Conservation (phyloP, 2,888 invertebrate species). For the Arrhopalites spinosus region DNA sequence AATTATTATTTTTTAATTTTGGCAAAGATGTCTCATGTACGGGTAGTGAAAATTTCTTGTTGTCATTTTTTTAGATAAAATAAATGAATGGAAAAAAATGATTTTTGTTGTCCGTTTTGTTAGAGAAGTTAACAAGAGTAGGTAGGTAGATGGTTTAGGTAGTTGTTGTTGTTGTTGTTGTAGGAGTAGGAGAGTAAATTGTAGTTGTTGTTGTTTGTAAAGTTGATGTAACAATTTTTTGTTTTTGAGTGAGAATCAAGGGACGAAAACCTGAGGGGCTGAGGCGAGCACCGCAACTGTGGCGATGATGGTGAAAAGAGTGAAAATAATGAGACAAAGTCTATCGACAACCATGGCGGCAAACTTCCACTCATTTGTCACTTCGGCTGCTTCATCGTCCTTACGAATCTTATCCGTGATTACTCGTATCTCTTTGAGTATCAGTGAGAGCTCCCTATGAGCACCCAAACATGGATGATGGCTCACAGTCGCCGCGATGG, state of each 20-base stretch:
- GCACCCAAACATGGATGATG: slow-evolving; percentile 75
- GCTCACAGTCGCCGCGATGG: slow-evolving; percentile 68
- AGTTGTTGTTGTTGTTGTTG: slow-evolving; percentile 3
- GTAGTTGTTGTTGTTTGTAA: neutral
- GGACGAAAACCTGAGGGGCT: slow-evolving; percentile 73
- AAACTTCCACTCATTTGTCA: slow-evolving; percentile 94
- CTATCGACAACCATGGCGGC: slow-evolving; percentile 97
- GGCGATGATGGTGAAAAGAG: slow-evolving; percentile 96
- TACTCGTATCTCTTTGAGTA: slow-evolving; percentile 87
- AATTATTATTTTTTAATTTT: too few species aligned
- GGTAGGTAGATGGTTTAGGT: neutral
- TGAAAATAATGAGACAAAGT: slow-evolving; percentile 99
- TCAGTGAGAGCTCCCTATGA: slow-evolving; percentile 91
- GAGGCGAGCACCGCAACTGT: slow-evolving; percentile 95
- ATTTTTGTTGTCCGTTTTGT: slow-evolving; percentile 16
- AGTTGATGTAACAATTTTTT: neutral
- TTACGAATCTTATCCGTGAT: slow-evolving; percentile 92
- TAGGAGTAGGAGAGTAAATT: neutral
- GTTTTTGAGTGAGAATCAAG: slow-evolving; percentile 40
- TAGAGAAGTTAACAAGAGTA: neutral
- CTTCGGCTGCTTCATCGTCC: slow-evolving; percentile 91
- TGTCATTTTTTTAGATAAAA: neutral
- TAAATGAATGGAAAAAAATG: slow-evolving; percentile 1
- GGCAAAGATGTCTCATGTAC: neutral
- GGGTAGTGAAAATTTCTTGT: neutral